Conservation (phyloP, 2,113 vertebrate genomes). For the Hyperoodon ampullatus region DNA sequence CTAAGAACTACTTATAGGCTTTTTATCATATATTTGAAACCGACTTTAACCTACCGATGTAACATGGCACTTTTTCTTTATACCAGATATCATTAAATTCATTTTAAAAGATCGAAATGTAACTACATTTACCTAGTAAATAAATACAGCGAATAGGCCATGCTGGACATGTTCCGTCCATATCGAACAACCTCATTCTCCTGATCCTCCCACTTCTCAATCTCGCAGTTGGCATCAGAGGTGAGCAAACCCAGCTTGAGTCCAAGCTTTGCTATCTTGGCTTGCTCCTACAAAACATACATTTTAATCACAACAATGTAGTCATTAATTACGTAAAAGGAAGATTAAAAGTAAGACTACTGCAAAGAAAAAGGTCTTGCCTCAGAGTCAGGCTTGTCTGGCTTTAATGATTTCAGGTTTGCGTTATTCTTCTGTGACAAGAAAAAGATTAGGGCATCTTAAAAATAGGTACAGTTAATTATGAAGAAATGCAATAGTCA, state of each 20-base stretch:
- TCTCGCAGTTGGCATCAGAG: slow-evolving; percentile 93
- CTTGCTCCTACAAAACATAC: slow-evolving; percentile 91
- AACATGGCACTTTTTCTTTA: slow-evolving; percentile 33
- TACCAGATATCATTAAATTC: not conserved
- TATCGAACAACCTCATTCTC: slow-evolving; percentile 92
- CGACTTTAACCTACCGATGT: not conserved
- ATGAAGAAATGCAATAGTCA: slow-evolving; percentile 9
- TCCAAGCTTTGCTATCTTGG: slow-evolving; percentile 93
- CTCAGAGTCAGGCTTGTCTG: slow-evolving; percentile 95
- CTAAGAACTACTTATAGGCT: not conserved
- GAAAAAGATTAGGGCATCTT: slow-evolving; percentile 43
- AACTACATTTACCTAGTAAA: slow-evolving; percentile 94
- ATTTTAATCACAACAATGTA: slow-evolving; percentile 41
- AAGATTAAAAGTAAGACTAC: not conserved
- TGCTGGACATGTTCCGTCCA: slow-evolving; percentile 93
- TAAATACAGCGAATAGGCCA: slow-evolving; percentile 96
- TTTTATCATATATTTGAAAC: not conserved
- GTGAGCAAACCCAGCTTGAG: slow-evolving; percentile 95
- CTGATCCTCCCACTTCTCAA: slow-evolving; percentile 96
- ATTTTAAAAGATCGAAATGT: not conserved
- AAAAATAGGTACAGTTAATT: not conserved
- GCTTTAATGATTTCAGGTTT: slow-evolving; percentile 94
- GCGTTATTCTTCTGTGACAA: slow-evolving; percentile 93
- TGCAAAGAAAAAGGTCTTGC: slow-evolving; percentile 83
- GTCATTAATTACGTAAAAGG: not conserved